Conservation (phyloP, 2,797 vertebrate species). For the Melanotaenia pygmaea region DNA sequence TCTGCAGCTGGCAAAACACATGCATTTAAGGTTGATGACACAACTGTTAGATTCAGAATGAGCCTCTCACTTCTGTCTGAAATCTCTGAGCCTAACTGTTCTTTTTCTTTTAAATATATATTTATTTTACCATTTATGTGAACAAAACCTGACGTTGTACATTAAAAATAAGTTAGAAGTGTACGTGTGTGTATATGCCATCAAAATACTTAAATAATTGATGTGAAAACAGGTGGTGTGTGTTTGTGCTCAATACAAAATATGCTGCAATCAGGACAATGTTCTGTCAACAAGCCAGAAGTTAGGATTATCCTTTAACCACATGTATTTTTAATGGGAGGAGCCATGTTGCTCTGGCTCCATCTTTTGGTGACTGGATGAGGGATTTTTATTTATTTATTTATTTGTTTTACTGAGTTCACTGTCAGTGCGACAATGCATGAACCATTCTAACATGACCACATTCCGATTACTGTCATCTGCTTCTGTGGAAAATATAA, state of each 20-base stretch:
- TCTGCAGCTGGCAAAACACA: constrained; percentile 68
- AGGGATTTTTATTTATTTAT: neutral
- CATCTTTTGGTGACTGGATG: constrained; percentile 53
- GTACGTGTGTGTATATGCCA: neutral
- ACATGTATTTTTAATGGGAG: neutral
- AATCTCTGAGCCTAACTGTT: neutral
- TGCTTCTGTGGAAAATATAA: neutral
- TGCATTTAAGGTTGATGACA: constrained; percentile 38
- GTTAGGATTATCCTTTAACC: constrained; percentile 33
- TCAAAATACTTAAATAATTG: neutral
- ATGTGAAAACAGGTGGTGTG: neutral
- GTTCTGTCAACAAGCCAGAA: constrained; percentile 18
- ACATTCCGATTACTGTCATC: neutral
- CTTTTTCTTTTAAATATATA: neutral
- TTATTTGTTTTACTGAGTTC: too few species aligned
- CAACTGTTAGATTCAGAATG: constrained; percentile 4
- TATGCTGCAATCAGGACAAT: constrained; percentile 4
- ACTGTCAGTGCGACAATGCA: neutral
- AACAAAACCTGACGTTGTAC: neutral
- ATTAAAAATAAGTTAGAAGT: neutral
- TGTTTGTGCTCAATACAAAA: neutral
- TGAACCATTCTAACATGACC: neutral
- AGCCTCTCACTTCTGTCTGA: constrained; percentile 4
- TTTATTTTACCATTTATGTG: constrained; percentile 18
- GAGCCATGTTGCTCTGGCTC: constrained; percentile 38